Evolutionary conservation across 2,113 vertebrate genomes (phyloP).

Genomic region (Acrocephalus arundinaceus): DNA sequence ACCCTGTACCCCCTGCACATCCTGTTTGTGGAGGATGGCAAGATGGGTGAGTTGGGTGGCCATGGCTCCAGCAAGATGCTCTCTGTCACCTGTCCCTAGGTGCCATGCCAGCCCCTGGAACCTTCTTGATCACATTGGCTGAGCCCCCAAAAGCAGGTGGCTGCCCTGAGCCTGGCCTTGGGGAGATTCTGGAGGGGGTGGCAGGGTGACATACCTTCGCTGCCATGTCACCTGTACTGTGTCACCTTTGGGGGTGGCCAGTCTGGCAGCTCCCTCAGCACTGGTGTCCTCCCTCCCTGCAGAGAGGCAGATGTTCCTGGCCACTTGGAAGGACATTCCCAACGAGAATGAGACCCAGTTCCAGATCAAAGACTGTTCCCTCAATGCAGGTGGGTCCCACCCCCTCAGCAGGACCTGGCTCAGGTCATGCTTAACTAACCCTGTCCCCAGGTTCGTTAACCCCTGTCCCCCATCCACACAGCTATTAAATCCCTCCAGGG

Average conservation of each 20-base stretch:
- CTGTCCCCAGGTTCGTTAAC: background rate
- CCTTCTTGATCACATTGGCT: rapidly evolving
- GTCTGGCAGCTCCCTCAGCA: background rate
- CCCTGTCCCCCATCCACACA: background rate
- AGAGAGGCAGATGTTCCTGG: conserved; percentile 96
- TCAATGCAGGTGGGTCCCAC: conserved; percentile 83
- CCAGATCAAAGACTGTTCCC: conserved; percentile 94
- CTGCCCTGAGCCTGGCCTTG: background rate
- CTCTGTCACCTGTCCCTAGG: background rate
- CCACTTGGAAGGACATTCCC: conserved; percentile 98
- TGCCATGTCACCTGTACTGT: background rate
- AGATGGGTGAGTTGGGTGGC: conserved; percentile 89
- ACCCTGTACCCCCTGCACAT: conserved; percentile 94
- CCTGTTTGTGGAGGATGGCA: conserved; percentile 94
- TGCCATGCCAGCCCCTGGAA: background rate
- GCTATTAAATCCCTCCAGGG: background rate
- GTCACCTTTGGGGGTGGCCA: rapidly evolving
- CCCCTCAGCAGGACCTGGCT: background rate
- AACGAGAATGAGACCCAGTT: conserved; percentile 95
- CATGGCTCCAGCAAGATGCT: background rate
- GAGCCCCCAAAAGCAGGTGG: background rate
- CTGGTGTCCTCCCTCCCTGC: background rate
- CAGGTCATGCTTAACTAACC: background rate
- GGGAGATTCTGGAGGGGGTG: background rate
- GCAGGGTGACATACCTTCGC: rapidly evolving